A percentile compares a stretch with the other conserved stretches of the same genome.
phyloP scores from a whole-genome alignment of 2,113 vertebrate genomes.

The Silurus glanis region DNA sequence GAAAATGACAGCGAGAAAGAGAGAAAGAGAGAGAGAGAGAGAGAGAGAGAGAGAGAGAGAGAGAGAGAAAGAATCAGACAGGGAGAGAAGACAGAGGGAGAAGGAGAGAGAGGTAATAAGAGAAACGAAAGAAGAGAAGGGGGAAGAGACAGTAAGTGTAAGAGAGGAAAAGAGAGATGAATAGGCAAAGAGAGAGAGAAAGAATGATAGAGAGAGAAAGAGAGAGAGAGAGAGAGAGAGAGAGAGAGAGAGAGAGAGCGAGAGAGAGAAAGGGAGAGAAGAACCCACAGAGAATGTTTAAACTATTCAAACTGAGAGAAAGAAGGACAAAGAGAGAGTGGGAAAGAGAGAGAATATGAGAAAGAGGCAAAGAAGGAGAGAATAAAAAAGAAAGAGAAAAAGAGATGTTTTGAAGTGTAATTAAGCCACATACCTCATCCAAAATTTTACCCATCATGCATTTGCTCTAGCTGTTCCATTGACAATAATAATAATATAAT shows the following conservation, averaged over 20 bases:
- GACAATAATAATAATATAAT: no score
- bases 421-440: background rate
- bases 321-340: background rate
- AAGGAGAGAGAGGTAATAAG: no score
- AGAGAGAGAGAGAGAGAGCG: background rate
- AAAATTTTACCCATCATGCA: background rate
- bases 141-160: no score
- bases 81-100: background rate
- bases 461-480: no score
- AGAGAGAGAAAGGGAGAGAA: background rate
- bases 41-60: background rate
- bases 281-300: no score
- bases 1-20: background rate
- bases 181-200: no score
- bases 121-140: no score
- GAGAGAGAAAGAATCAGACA: no score
- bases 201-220: background rate
- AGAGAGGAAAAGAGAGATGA: background rate
- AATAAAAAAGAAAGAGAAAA: no score
- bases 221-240: background rate
- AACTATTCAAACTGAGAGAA: no score
- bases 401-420: background rate
- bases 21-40: background rate
- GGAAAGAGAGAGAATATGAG: no score
- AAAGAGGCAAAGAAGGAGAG: background rate